A percentile compares a stretch with the other conserved stretches of the same genome.
phyloP scores from a whole-genome alignment of 2,113 vertebrate species.

The Microcebus tavaratra region DNA sequence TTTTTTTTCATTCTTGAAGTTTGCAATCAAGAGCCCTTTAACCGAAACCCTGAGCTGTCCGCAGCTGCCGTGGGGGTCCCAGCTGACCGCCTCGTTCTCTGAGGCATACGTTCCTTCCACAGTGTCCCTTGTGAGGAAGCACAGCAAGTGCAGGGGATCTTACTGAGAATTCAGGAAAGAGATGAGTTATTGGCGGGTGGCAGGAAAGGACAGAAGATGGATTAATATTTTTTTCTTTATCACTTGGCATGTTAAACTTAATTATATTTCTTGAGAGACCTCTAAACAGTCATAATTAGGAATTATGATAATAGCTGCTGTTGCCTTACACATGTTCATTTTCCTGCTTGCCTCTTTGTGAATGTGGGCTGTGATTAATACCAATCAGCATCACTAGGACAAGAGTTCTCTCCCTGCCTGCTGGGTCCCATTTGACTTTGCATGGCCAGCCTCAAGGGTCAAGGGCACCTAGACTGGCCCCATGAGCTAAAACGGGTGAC shows the following conservation, averaged over 20 bases:
- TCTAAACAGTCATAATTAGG: conserved; percentile 83
- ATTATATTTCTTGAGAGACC: conserved; percentile 81
- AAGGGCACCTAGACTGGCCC: not conserved
- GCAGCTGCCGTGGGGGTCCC: conserved; percentile 48
- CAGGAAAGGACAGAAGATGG: conserved; percentile 48
- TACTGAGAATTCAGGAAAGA: conserved; percentile 48
- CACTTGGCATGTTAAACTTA: conserved; percentile 78
- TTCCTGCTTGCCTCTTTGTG: conserved; percentile 63
- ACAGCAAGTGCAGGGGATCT: conserved; percentile 59
- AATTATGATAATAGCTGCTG: conserved; percentile 80
- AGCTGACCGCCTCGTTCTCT: conserved; percentile 23
- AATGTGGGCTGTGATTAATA: conserved; percentile 58
- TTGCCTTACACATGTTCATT: conserved; percentile 72
- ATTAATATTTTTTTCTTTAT: conserved; percentile 80
- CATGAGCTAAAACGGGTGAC: not conserved
- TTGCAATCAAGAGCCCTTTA: conserved; percentile 44
- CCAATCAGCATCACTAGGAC: not conserved
- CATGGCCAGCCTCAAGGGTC: not conserved
- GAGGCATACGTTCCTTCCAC: conserved; percentile 60
- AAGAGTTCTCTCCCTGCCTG: not conserved
- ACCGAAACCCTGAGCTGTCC: not conserved
- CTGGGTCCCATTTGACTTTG: conserved; percentile 49
- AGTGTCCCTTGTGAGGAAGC: conserved; percentile 36
- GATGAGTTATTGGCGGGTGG: conserved; percentile 8
- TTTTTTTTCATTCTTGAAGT: not conserved